Conservation (phyloP, 2,888 invertebrate genomes). For the Hypomecis atomaria region DNA sequence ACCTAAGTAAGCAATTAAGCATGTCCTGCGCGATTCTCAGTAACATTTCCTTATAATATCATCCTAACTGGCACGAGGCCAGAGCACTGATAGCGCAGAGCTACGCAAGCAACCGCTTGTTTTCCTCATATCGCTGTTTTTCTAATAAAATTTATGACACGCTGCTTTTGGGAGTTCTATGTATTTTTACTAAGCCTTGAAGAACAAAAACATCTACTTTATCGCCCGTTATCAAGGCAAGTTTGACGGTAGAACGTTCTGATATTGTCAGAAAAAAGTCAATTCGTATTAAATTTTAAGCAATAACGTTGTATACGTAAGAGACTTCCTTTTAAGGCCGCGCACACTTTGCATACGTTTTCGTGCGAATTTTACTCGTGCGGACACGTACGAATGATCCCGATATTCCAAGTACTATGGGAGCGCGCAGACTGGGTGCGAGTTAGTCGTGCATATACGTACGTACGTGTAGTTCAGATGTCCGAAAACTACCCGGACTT, state of each 20-base stretch:
- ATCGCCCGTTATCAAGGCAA: background rate
- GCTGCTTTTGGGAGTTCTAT: slow-evolving; percentile 11
- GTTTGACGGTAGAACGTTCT: background rate
- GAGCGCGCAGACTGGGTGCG: too few species aligned
- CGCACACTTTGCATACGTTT: too few species aligned
- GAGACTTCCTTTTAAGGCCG: too few species aligned
- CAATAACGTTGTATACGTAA: too few species aligned
- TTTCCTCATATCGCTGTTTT: slow-evolving; percentile 39
- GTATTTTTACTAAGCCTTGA: background rate
- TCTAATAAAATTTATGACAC: slow-evolving; percentile 38
- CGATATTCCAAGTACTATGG: too few species aligned
- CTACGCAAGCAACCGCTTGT: slow-evolving; percentile 40
- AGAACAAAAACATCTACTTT: background rate
- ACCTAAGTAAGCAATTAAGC: background rate
- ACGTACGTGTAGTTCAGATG: too few species aligned
- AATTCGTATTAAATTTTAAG: too few species aligned
- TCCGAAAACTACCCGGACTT: too few species aligned
- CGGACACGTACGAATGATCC: too few species aligned
- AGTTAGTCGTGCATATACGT: too few species aligned
- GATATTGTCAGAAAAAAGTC: too few species aligned
- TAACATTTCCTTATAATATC: slow-evolving; percentile 46
- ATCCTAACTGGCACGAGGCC: slow-evolving; percentile 47
- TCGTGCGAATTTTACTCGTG: too few species aligned
- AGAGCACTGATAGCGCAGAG: slow-evolving; percentile 44
- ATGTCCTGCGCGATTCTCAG: slow-evolving; percentile 21